These are phyloP conservation scores for Brachirus orientalis DNA, from an alignment of 2,113 vertebrate species.

Conservation along the genomic window DNA sequence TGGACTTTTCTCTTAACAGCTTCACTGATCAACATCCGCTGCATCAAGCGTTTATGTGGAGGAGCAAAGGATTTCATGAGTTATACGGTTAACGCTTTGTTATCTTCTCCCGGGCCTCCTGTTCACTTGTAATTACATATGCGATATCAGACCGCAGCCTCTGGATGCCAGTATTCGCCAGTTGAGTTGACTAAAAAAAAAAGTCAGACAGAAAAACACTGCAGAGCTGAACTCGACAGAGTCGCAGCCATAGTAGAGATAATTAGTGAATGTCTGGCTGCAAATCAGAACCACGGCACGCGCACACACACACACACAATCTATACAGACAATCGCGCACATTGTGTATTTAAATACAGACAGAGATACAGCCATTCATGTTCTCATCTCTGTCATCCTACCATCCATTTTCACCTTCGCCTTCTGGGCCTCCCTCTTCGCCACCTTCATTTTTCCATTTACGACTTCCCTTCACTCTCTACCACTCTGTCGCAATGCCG, in stretches of 20 bases:
- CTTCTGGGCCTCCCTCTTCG: slow-evolving; percentile 21
- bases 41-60: too few relatives aligned
- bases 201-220: slow-evolving; percentile 32
- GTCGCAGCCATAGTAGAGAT: slow-evolving; percentile 48
- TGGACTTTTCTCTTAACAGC: too few relatives aligned
- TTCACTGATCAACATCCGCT: too few relatives aligned
- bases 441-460: slow-evolving; percentile 29
- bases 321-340: slow-evolving; percentile 25
- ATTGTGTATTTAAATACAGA: slow-evolving; percentile 1
- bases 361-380: slow-evolving; percentile 32
- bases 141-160: slow-evolving; percentile 3
- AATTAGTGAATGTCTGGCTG: slow-evolving; percentile 48
- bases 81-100: too few relatives aligned
- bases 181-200: slow-evolving; percentile 18
- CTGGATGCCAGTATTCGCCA: neutral
- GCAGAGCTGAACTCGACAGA: slow-evolving; percentile 33
- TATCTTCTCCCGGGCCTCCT: too few relatives aligned
- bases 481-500: slow-evolving; percentile 23
- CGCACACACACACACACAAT: neutral
- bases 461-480: slow-evolving; percentile 37
- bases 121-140: too few relatives aligned
- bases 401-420: slow-evolving; percentile 17
- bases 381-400: slow-evolving; percentile 17
- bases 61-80: too few relatives aligned
- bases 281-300: slow-evolving; percentile 31